Conservation (phyloP, 2,888 invertebrate species). For the Agrypnus murinus region DNA sequence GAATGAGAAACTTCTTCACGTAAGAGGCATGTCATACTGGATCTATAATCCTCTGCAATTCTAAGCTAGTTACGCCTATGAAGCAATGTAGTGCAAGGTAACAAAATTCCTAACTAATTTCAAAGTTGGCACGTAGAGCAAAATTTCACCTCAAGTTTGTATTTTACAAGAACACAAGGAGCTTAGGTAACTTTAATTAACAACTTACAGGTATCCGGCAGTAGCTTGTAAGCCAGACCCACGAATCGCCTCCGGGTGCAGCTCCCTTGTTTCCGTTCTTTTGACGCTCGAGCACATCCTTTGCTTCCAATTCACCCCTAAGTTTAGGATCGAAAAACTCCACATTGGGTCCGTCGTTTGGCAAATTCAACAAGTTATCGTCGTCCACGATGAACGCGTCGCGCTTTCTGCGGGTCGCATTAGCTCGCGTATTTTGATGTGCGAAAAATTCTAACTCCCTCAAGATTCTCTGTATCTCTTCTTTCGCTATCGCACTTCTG, state of each 20-base stretch:
- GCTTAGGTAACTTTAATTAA: conserved; percentile 30
- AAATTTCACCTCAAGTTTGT: conserved; percentile 12
- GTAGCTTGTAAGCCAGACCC: conserved; percentile 92
- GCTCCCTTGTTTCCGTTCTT: conserved; percentile 79
- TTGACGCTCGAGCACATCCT: conserved; percentile 77
- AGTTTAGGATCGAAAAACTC: conserved; percentile 85
- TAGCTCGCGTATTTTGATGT: conserved; percentile 2
- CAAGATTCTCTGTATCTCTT: conserved; percentile 64
- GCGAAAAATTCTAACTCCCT: conserved; percentile 56
- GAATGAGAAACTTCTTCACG: too few species aligned
- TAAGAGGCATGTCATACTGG: too few species aligned
- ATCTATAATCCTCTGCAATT: too few species aligned
- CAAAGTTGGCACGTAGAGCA: conserved; percentile 24
- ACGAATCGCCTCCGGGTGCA: conserved; percentile 83
- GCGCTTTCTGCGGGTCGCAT: conserved; percentile 51
- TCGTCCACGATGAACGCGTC: conserved; percentile 57
- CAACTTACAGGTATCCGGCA: conserved; percentile 87
- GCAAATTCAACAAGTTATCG: conserved; percentile 62
- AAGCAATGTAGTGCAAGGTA: conserved; percentile 6
- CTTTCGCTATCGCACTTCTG: conserved; percentile 59
- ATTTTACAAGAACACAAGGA: conserved; percentile 15
- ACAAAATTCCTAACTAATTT: conserved; percentile 29
- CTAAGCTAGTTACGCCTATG: too few species aligned
- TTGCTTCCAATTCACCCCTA: conserved; percentile 78
- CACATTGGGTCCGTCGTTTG: conserved; percentile 74